These are phyloP conservation scores for Glaucomys volans DNA, from an alignment of 2,113 vertebrate species.

Conservation along the genomic window DNA sequence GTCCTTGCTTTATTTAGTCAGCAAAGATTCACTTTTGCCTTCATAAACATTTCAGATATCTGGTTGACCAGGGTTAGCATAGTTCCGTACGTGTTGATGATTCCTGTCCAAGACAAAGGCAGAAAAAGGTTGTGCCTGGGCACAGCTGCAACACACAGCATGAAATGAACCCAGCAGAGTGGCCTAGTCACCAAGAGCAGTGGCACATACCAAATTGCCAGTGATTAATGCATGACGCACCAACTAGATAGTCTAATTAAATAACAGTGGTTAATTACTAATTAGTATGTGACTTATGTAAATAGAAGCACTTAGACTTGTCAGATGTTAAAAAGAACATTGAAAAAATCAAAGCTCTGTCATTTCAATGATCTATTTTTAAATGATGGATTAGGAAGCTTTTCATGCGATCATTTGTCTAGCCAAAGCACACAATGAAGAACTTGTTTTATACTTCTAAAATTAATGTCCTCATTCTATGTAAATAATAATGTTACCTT, in stretches of 20 bases:
- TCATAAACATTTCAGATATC: conserved; percentile 69
- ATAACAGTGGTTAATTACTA: conserved; percentile 93
- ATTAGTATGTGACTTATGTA: conserved; percentile 88
- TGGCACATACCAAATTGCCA: conserved; percentile 87
- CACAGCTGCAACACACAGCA: conserved; percentile 81
- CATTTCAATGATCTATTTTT: conserved; percentile 54
- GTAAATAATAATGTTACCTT: background rate
- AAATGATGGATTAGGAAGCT: background rate
- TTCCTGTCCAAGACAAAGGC: conserved; percentile 77
- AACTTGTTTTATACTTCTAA: background rate
- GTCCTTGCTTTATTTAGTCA: background rate
- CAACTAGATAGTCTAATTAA: conserved; percentile 93
- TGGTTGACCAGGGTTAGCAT: conserved; percentile 50
- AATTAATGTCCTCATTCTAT: background rate
- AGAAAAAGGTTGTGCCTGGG: conserved; percentile 56
- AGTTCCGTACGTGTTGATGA: conserved; percentile 48
- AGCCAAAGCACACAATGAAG: background rate
- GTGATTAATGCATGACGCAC: conserved; percentile 90
- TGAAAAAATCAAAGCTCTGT: conserved; percentile 66
- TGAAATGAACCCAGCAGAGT: conserved; percentile 82
- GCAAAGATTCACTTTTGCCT: background rate
- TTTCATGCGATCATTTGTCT: background rate
- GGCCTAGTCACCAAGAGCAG: conserved; percentile 73
- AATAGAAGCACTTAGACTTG: conserved; percentile 87
- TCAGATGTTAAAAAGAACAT: conserved; percentile 81